These are phyloP conservation scores for Prionace glauca DNA, from an alignment of 2,797 vertebrate genomes.

Conservation along the genomic window DNA sequence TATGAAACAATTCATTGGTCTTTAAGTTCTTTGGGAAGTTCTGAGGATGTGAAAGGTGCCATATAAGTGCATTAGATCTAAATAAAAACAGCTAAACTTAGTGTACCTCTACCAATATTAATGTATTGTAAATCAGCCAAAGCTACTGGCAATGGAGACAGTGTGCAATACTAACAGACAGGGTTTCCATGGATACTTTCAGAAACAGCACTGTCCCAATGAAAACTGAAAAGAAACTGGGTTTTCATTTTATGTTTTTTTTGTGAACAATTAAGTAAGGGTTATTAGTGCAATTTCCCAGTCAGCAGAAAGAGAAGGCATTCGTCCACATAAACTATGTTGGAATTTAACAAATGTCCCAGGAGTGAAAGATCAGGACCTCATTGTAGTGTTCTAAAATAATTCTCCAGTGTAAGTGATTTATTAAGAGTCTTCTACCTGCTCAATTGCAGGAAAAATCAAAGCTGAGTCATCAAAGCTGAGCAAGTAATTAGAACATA, in stretches of 20 bases:
- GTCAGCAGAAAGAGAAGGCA: not conserved
- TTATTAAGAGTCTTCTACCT: not conserved
- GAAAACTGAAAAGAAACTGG: not conserved
- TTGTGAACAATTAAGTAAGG: not conserved
- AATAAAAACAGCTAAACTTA: not conserved
- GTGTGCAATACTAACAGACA: not conserved
- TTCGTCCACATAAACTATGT: not conserved
- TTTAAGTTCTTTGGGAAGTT: not conserved
- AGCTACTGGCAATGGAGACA: too few species aligned
- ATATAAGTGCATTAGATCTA: not conserved
- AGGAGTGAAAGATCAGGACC: not conserved
- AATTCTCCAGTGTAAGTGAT: not conserved
- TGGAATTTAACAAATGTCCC: not conserved
- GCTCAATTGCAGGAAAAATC: not conserved
- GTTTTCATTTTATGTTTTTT: not conserved
- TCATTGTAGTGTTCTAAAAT: not conserved
- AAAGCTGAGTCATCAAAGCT: not conserved
- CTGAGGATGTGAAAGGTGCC: too few species aligned
- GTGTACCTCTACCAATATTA: not conserved
- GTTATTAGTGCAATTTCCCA: not conserved
- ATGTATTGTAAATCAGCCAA: not conserved
- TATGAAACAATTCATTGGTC: not conserved
- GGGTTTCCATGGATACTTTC: slow-evolving; percentile 4
- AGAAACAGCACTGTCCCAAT: not conserved
- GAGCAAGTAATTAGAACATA: not conserved